Conservation (phyloP, 2,797 vertebrate genomes). For the Leptatherina wallacei region DNA sequence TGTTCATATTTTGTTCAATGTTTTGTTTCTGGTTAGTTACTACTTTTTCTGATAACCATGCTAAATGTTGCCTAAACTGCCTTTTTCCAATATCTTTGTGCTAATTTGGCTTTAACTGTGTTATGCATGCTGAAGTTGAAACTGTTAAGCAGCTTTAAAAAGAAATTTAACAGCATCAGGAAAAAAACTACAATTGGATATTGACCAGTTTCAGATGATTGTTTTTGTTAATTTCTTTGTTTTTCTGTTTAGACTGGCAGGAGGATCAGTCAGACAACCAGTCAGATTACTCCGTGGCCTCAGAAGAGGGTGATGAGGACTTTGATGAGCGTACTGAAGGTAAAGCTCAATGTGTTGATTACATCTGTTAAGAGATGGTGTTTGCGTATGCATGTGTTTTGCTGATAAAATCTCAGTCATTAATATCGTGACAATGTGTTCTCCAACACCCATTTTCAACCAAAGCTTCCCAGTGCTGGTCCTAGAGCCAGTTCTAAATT, state of each 20-base stretch:
- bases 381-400: not conserved
- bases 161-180: not conserved
- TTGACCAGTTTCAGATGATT: not conserved
- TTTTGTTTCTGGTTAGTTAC: not conserved
- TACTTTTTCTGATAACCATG: not conserved
- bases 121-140: not conserved
- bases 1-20: not conserved
- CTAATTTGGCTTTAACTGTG: not conserved
- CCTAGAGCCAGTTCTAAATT: too few species aligned
- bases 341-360: constrained; percentile 60
- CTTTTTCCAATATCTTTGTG: not conserved
- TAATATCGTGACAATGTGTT: too few species aligned
- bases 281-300: constrained; percentile 98
- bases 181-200: not conserved
- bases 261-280: constrained; percentile 99
- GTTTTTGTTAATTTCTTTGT: constrained; percentile 25
- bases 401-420: not conserved
- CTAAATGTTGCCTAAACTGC: too few species aligned
- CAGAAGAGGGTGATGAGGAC: constrained; percentile 98
- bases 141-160: not conserved
- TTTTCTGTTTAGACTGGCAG: constrained; percentile 91
- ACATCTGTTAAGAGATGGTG: not conserved
- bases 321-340: constrained; percentile 97
- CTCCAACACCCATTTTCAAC: too few species aligned
- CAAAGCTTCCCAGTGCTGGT: not conserved